Base-by-base conservation (phyloP, 64 coral and sea anemone genomes). In the Porites australiensis region DNA sequence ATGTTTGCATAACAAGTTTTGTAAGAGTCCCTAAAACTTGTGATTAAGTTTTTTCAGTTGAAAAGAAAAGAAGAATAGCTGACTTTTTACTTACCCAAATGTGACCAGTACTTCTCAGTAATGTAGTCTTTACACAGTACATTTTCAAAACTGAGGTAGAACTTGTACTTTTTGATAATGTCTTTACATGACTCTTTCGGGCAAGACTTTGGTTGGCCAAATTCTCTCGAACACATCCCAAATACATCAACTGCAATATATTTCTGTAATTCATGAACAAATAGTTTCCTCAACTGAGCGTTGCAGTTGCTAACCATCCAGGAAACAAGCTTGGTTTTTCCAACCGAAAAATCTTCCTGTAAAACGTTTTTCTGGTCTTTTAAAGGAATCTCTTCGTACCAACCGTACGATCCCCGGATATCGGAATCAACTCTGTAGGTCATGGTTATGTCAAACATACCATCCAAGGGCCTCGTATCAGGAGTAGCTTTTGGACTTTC, bases 61-160 rank as follows among this genome's bases (percentile, higher is more conserved):
- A 37, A 37, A 37, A 37, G 27, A 37, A 37, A 37, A 37, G 27
- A 37, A 37, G 27, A 37, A 37, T 37, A 37, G 27, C 27, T 37
- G 27, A 37, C 27, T 37, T 37, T 37, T 37, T 37, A 37, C 70
- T 73, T 73, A 73, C 70, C 70, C 43, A 73, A 73, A 73, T 73
- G 70, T 3, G 10, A 11, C 70, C 70, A 73, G 70, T 73, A 73
- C 70, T 73, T 73, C 46, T 73, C 70, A 8, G 70, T 45, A 3
- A 73, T 13, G 27, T 73, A 73, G 43, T 73, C 70, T 11, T 73
- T 12, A 73, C 70, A 73, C 8, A 73, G 70, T 13, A 27, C 23
- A 73, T 73, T 73, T 73, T 73, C 70, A 44, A 73, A 44, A 73
- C 22, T 44, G 13, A 73, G 70, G 70, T 73, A 73, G 27, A 73